Evolutionary conservation across 2,113 vertebrate genomes (phyloP).

Genomic region (Progne subis): DNA sequence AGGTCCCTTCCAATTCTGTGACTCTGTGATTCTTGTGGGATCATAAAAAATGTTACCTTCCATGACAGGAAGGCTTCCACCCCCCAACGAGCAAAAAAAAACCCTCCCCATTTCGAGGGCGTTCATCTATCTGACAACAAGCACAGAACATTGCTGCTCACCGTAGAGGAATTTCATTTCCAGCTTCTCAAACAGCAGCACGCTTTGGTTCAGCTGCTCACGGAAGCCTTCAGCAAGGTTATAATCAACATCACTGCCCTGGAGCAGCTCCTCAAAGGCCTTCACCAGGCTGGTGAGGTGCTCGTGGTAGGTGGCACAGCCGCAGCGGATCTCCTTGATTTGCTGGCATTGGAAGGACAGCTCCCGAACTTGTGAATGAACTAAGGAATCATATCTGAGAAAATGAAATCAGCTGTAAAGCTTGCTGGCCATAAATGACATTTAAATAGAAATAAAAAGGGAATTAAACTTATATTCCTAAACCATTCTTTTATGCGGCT

Average conservation of each 20-base stretch:
- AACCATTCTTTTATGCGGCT: background rate
- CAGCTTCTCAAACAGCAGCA: slow-evolving; percentile 77
- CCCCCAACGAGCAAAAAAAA: background rate
- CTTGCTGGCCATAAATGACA: slow-evolving; percentile 34
- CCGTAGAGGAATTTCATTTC: slow-evolving; percentile 82
- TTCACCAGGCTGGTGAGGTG: slow-evolving; percentile 80
- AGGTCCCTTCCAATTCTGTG: background rate
- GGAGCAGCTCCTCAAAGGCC: slow-evolving; percentile 87
- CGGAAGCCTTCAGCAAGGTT: slow-evolving; percentile 80
- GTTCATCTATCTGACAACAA: rapidly evolving
- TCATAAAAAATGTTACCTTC: background rate
- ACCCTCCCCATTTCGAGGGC: rapidly evolving
- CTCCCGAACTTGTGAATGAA: slow-evolving; percentile 86
- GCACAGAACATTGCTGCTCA: slow-evolving; percentile 35
- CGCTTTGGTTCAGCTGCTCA: slow-evolving; percentile 84
- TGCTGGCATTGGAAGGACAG: slow-evolving; percentile 87
- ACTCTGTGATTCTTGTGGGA: background rate
- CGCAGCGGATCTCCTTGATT: slow-evolving; percentile 81
- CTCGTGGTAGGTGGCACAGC: slow-evolving; percentile 79
- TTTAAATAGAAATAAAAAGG: slow-evolving; percentile 8
- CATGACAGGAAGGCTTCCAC: background rate
- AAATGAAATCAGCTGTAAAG: slow-evolving; percentile 40
- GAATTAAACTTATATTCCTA: background rate
- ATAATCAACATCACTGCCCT: slow-evolving; percentile 80
- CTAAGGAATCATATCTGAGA: slow-evolving; percentile 84